Evolutionary conservation across 1,140 invertebrate genomes (phyloP).

Genomic region (Zaprionus tsacasi): DNA sequence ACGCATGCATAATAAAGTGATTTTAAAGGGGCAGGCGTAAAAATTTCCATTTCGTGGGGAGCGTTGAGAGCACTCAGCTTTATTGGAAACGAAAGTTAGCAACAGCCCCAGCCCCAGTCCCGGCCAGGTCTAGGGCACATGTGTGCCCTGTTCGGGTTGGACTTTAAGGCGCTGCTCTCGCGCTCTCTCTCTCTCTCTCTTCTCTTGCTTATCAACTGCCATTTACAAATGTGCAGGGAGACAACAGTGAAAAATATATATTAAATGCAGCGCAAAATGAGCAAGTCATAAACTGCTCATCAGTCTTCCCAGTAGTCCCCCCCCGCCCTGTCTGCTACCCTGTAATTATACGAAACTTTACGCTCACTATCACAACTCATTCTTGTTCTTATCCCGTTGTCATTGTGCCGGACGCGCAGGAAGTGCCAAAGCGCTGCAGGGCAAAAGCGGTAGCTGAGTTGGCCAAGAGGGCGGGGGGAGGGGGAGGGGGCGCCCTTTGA

Average conservation of each 20-base stretch:
- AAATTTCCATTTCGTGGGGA: slow-evolving; percentile 70
- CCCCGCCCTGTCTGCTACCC: neutral
- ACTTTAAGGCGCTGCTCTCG: neutral
- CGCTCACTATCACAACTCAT: slow-evolving; percentile 74
- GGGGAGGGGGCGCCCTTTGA: slow-evolving; percentile 59
- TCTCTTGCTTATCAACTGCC: slow-evolving; percentile 74
- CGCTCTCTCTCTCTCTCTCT: no score
- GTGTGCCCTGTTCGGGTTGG: slow-evolving; percentile 20
- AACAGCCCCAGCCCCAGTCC: neutral
- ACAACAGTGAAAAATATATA: slow-evolving; percentile 44
- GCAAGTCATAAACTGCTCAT: slow-evolving; percentile 82
- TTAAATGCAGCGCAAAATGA: slow-evolving; percentile 74
- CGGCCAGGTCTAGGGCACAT: slow-evolving; percentile 23
- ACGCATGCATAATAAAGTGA: slow-evolving; percentile 82
- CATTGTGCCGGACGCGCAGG: slow-evolving; percentile 73
- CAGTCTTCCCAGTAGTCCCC: slow-evolving; percentile 59
- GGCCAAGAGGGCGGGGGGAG: neutral
- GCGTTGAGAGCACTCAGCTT: slow-evolving; percentile 73
- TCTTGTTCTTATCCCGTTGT: slow-evolving; percentile 24
- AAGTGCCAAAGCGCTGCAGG: slow-evolving; percentile 71
- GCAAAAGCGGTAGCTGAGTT: slow-evolving; percentile 42
- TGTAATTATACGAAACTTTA: slow-evolving; percentile 77
- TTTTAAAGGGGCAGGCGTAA: slow-evolving; percentile 79
- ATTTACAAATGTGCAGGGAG: slow-evolving; percentile 64
- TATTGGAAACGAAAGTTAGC: slow-evolving; percentile 76